A percentile compares a stretch with the other conserved stretches of the same genome.
Evolutionary conservation across 2,113 vertebrate genomes (phyloP).

Genomic region (Platanista minor): DNA sequence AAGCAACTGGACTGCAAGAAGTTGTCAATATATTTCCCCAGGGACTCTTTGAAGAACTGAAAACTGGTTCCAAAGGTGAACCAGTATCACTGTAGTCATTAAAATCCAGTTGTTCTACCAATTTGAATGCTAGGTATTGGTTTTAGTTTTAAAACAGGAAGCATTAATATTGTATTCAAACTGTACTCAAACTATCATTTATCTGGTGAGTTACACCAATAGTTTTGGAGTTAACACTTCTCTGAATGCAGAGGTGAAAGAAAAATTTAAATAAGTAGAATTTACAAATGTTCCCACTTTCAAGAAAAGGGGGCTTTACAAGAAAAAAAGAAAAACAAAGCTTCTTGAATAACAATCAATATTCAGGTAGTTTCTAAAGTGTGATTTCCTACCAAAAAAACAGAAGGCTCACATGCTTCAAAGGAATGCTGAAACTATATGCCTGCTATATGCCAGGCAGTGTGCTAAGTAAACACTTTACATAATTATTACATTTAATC

Average conservation of each 20-base stretch:
- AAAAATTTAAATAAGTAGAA: slow-evolving; percentile 7
- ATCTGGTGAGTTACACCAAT: background rate
- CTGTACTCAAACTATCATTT: background rate
- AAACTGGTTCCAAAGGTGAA: background rate
- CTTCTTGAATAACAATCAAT: background rate
- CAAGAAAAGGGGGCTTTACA: background rate
- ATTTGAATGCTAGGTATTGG: background rate
- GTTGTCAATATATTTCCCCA: background rate
- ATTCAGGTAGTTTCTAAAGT: background rate
- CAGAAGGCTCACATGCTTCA: background rate
- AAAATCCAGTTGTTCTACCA: background rate
- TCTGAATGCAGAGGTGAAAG: background rate
- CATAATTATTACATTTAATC: slow-evolving; percentile 45
- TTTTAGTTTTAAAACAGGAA: background rate
- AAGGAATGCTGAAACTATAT: background rate
- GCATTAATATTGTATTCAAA: background rate
- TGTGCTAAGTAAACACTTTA: slow-evolving; percentile 1
- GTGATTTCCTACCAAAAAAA: background rate
- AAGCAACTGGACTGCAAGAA: background rate
- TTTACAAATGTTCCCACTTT: background rate
- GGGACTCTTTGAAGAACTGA: background rate
- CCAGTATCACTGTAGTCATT: background rate
- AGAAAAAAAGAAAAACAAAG: background rate
- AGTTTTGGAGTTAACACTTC: background rate
- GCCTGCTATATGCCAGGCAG: background rate